Evolutionary conservation across 2,888 invertebrate species (phyloP).

Genomic region (Papilio gigon): DNA sequence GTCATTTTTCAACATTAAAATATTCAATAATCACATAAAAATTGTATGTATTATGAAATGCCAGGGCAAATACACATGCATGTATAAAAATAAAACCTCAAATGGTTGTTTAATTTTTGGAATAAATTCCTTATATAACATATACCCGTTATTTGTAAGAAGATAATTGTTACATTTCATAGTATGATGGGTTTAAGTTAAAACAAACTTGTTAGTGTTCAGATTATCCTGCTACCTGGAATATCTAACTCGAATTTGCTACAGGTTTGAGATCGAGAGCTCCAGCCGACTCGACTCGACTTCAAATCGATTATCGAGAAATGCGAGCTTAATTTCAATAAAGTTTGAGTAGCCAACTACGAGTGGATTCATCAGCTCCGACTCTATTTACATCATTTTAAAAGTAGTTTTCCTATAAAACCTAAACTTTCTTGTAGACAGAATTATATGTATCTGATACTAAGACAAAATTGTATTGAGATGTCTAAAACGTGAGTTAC

Average conservation of each 20-base stretch:
- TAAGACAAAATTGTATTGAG: too few species aligned
- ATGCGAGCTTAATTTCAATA: constrained; percentile 62
- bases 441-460: too few species aligned
- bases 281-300: constrained; percentile 67
- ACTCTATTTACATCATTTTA: constrained; percentile 59
- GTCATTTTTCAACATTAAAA: background rate
- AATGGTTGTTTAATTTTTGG: too few species aligned
- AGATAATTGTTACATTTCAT: background rate
- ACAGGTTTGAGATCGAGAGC: constrained; percentile 62
- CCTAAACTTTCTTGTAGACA: too few species aligned
- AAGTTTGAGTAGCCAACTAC: constrained; percentile 50
- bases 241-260: constrained; percentile 53
- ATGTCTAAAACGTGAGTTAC: too few species aligned
- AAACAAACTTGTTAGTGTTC: constrained; percentile 29
- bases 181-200: constrained; percentile 1
- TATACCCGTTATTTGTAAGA: too few species aligned
- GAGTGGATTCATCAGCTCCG: constrained; percentile 51
- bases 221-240: constrained; percentile 49
- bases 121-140: too few species aligned
- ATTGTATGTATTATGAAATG: background rate
- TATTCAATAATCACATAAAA: background rate
- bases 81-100: too few species aligned
- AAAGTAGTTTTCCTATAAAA: too few species aligned
- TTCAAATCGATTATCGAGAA: constrained; percentile 70
- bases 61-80: too few species aligned